Base-by-base conservation (phyloP, 2,888 invertebrate genomes). In the Hecatera dysodea region DNA sequence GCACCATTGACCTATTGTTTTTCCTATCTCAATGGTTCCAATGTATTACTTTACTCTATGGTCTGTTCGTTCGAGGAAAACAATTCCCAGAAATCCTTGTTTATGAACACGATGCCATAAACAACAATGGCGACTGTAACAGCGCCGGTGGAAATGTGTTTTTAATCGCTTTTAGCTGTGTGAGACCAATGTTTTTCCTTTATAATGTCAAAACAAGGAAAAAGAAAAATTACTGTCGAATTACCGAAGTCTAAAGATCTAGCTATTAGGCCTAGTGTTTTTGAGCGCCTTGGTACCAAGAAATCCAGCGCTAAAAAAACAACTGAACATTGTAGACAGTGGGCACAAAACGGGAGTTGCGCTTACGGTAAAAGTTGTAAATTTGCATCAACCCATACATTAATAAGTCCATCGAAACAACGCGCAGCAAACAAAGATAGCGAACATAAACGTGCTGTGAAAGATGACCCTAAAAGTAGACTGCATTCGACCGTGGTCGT, bases 261-360 rank as follows among this genome's bases (percentile, higher is more conserved):
- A 87, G 92, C 96, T 91, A 94, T 94, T 89, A 97, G 98, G 93
- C 98, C 98, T 83, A 98, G 98, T 96, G 98, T 98, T 85, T 98
- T 98, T 95, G 98, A 98, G 94, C 97, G 98, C 87, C 97, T 98
- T 89, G 98, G 98, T 85, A 98, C 97, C 56, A 98, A 98, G 94
- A 97, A 97, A 90, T 95, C 96, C 42, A 93, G 92, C 89, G 91
- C 91, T 83, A 96, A 96, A 91, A 96, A 96, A 96, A 94, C 96
- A 95, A 93, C 96, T 92, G 97, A 97, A 93, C 97, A 97, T 93
- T 98, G 98, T 91, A 97, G 97, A 91, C 97, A 97, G 95, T 98
- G 98, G 98, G 97, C 97, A 73, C 97, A 97, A 90, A 97, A 97
- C 96, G 98, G 98, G 88, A 97, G 96, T 91, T 98, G 98, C 91